A percentile compares a stretch with the other conserved stretches of the same genome.
These are phyloP conservation scores for Scaptomyza polygonia DNA, from an alignment of 2,888 invertebrate species.

Conservation along the genomic window DNA sequence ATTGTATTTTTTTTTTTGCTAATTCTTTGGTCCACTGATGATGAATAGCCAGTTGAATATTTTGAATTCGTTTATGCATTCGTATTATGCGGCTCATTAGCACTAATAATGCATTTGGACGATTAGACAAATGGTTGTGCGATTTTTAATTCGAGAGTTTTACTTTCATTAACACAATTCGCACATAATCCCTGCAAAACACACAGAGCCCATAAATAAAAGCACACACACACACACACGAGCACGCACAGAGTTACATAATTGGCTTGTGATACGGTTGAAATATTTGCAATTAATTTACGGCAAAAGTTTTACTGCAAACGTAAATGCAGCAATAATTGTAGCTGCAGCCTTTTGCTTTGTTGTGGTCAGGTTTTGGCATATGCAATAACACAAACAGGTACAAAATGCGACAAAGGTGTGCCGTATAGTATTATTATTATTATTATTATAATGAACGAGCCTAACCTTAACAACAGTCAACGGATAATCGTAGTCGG, in stretches of 20 bases:
- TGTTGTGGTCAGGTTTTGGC: conserved; percentile 35
- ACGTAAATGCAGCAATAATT: conserved; percentile 31
- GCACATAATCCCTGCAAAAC: conserved; percentile 46
- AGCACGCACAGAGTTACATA: conserved; percentile 38
- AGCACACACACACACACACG: conserved; percentile 1
- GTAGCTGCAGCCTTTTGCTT: conserved; percentile 14
- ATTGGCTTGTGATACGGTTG: conserved; percentile 39
- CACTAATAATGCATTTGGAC: conserved; percentile 40
- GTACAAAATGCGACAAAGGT: conserved; percentile 21
- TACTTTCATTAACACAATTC: conserved; percentile 72
- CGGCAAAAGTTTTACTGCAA: conserved; percentile 28
- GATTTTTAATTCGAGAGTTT: conserved; percentile 38
- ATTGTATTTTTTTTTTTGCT: conserved; percentile 9
- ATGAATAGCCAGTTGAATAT: conserved; percentile 52
- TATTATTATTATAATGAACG: conserved; percentile 27
- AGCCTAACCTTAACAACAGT: conserved; percentile 89
- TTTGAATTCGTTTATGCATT: conserved; percentile 61
- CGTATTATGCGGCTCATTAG: conserved; percentile 76
- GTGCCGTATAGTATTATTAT: conserved; percentile 8
- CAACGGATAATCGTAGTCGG: conserved; percentile 89
- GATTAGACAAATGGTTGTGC: conserved; percentile 61
- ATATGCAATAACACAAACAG: conserved; percentile 15
- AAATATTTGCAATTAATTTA: conserved; percentile 64
- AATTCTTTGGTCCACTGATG: conserved; percentile 29
- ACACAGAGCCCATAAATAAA: conserved; percentile 1